phyloP scores from a whole-genome alignment of 2,888 invertebrate species.

The Lomographa bimaculata region DNA sequence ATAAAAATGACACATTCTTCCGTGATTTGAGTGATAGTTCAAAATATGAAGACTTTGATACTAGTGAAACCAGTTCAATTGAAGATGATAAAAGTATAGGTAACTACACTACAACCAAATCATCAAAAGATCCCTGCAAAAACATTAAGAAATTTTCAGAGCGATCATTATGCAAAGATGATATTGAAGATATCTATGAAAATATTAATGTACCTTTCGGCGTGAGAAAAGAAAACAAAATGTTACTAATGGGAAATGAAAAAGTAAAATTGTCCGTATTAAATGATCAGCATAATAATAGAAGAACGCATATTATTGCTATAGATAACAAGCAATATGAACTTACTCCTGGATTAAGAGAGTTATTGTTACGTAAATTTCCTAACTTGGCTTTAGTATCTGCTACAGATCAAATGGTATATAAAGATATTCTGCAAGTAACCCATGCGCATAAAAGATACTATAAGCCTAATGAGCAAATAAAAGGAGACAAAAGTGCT shows the following conservation, averaged over 20 bases:
- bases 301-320: not conserved
- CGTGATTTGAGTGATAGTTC: not conserved
- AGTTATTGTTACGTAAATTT: not conserved
- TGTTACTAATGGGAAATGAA: not conserved
- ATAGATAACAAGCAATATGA: not conserved
- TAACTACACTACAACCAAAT: too few relatives aligned
- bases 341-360: conserved; percentile 1
- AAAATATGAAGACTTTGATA: not conserved
- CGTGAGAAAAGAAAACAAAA: not conserved
- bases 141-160: not conserved
- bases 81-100: too few relatives aligned
- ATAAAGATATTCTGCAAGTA: conserved; percentile 2
- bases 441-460: conserved; percentile 6
- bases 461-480: not conserved
- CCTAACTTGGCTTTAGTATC: not conserved
- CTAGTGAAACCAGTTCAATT: not conserved
- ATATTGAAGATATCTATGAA: not conserved
- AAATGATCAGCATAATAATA: not conserved
- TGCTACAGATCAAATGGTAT: not conserved
- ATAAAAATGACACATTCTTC: too few relatives aligned
- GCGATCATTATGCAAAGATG: not conserved
- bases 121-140: too few relatives aligned
- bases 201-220: not conserved
- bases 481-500: conserved; percentile 3
- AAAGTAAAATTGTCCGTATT: not conserved